phyloP scores from a whole-genome alignment of 2,888 invertebrate genomes.

The Lepetodrilus schrolli region DNA sequence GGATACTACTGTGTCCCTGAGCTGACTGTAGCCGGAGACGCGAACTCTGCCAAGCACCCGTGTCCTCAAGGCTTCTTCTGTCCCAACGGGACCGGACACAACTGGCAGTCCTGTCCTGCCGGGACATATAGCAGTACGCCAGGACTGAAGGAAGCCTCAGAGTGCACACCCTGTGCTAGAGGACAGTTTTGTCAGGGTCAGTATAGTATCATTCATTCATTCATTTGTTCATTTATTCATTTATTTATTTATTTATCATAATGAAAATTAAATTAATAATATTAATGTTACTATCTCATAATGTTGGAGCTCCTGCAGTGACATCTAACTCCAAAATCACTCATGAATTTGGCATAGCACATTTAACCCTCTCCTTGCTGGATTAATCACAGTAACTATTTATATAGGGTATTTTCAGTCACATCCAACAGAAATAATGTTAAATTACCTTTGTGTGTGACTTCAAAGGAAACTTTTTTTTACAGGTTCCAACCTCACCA shows the following conservation, averaged over 20 bases:
- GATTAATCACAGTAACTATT: no score
- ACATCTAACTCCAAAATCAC: no score
- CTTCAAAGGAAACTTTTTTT: neutral
- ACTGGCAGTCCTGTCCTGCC: constrained; percentile 70
- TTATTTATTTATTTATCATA: no score
- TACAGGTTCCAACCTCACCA: constrained; percentile 59
- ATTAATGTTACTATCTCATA: no score
- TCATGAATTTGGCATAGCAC: no score
- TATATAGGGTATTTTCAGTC: neutral
- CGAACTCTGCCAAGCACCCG: constrained; percentile 51
- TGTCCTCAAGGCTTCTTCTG: constrained; percentile 72
- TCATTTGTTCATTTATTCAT: no score
- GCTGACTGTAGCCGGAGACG: constrained; percentile 56
- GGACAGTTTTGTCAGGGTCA: constrained; percentile 65
- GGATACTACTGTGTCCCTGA: constrained; percentile 72
- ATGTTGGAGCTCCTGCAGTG: no score
- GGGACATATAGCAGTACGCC: constrained; percentile 60
- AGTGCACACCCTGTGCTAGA: constrained; percentile 63
- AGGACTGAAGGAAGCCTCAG: constrained; percentile 53
- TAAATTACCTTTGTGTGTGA: neutral
- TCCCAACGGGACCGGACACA: constrained; percentile 71
- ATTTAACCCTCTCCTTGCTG: no score
- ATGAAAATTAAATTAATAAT: no score
- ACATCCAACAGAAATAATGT: neutral
- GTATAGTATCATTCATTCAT: no score